Conservation (phyloP, 2,888 invertebrate species). For the Ormyrus rosae region DNA sequence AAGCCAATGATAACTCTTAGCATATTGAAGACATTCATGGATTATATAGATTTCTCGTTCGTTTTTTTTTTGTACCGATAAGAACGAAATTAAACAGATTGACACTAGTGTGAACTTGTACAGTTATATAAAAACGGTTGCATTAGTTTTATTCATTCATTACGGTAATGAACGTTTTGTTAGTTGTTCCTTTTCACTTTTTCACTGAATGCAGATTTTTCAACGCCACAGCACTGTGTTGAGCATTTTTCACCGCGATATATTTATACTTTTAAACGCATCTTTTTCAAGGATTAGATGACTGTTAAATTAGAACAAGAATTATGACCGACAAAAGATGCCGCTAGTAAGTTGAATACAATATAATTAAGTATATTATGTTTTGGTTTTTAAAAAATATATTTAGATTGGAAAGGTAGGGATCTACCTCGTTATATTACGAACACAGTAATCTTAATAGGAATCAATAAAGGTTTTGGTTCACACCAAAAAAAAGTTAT, state of each 20-base stretch:
- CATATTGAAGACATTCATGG: neutral
- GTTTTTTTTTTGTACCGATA: neutral
- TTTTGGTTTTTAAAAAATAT: slow-evolving; percentile 28
- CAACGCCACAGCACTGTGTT: slow-evolving; percentile 36
- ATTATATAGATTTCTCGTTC: no score
- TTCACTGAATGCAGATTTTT: slow-evolving; percentile 17
- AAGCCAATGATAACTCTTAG: neutral
- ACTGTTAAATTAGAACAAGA: neutral
- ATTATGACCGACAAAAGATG: neutral
- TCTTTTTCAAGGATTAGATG: slow-evolving; percentile 12
- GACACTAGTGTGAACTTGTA: slow-evolving; percentile 40
- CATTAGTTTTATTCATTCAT: neutral
- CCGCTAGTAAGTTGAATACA: neutral
- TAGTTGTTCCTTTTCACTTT: neutral
- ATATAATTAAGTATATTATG: slow-evolving; percentile 8
- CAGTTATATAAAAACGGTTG: slow-evolving; percentile 45
- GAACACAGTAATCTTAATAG: slow-evolving; percentile 26
- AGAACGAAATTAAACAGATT: slow-evolving; percentile 5
- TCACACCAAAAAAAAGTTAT: slow-evolving; percentile 13
- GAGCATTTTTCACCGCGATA: slow-evolving; percentile 32
- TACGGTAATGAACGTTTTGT: slow-evolving; percentile 26
- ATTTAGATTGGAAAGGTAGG: slow-evolving; percentile 26
- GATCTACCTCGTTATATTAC: slow-evolving; percentile 27
- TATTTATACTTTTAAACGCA: slow-evolving; percentile 15
- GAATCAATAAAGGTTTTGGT: slow-evolving; percentile 3